Conservation (phyloP, 2,888 invertebrate genomes). For the Caenorhabditis uteleia region DNA sequence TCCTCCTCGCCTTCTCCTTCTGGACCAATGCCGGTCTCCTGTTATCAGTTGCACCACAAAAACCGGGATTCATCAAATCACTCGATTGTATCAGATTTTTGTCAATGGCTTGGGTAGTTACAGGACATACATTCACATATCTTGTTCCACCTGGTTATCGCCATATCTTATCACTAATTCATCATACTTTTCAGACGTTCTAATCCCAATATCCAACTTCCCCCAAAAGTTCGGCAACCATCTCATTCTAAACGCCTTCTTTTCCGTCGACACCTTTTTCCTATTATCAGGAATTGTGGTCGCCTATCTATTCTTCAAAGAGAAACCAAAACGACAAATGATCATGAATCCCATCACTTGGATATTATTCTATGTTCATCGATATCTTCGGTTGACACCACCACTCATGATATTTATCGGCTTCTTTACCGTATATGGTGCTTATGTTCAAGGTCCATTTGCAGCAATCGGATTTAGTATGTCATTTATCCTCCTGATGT, state of each 20-base stretch:
- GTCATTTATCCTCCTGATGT: constrained; percentile 7
- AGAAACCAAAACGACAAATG: neutral
- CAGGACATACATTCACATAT: constrained; percentile 33
- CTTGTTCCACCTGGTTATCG: neutral
- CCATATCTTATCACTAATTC: too few relatives aligned
- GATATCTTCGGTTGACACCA: constrained; percentile 43
- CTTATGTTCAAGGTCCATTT: constrained; percentile 22
- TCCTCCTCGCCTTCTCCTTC: constrained; percentile 28
- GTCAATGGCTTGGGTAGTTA: constrained; percentile 55
- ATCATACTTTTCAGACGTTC: constrained; percentile 14
- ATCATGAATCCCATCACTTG: constrained; percentile 37
- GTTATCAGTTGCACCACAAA: constrained; percentile 20
- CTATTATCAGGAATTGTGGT: constrained; percentile 56
- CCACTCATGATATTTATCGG: constrained; percentile 39
- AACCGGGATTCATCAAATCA: constrained; percentile 44
- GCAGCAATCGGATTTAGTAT: constrained; percentile 16
- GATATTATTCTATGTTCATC: constrained; percentile 57
- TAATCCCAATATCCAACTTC: constrained; percentile 4
- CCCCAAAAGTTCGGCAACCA: constrained; percentile 13
- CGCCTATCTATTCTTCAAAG: constrained; percentile 52
- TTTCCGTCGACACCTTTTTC: constrained; percentile 59
- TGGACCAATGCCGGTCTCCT: constrained; percentile 33
- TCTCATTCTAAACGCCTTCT: constrained; percentile 38
- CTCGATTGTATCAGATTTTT: constrained; percentile 52
- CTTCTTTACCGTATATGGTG: constrained; percentile 22